Base-by-base conservation (phyloP, 2,888 invertebrate genomes). In the Digitonthophagus gazella region DNA sequence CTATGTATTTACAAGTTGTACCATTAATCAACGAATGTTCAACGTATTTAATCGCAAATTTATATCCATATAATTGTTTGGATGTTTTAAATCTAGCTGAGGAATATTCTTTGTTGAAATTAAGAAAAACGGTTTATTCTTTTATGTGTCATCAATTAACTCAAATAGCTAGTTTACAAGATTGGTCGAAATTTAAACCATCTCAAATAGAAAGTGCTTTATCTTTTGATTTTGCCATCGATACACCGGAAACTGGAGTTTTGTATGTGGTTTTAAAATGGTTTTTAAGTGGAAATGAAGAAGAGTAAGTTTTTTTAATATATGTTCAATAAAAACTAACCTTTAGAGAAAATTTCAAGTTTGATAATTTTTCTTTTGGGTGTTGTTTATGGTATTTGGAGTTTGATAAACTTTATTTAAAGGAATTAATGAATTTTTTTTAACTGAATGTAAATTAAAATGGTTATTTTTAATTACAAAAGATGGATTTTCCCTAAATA, bases 61-160 rank as follows among this genome's bases (percentile, higher is more conserved):
- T 91, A 4, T 88, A 89, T 77, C 81, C 89, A 70, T 90, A 91
- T 67, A 91, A 91, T 79, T 91, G 90, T 79, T 86, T 90, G n/a
- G 90, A 91, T 76, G 87, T 91, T 71, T 88, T 88, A 0, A 88
- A 87, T 18, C 85, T 91, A 74, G 89, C 90, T 0, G 91, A 91
- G 79, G 87, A 88, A 2, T 91, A 91, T 80, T 87, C 88, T 0
- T 82, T 91, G 67, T 81, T 84, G 67, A 84, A 85, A 64, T 80
- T 92, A 22, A 84, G 86, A 70, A 84, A 85, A 73, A 85, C 86
- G 72, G 88, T 89, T 3, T 90, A 89, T 78, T 85, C 87, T 71
- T 91, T 86, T 78, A 89, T 91, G 76, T 90, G 89, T 76, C 85
- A 86, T 4, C 86, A 89, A 75, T 82, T 91, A 19, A 81, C 86